Evolutionary conservation across 2,797 vertebrate species (phyloP).

Genomic region (Oceanodroma leucorhoa): DNA sequence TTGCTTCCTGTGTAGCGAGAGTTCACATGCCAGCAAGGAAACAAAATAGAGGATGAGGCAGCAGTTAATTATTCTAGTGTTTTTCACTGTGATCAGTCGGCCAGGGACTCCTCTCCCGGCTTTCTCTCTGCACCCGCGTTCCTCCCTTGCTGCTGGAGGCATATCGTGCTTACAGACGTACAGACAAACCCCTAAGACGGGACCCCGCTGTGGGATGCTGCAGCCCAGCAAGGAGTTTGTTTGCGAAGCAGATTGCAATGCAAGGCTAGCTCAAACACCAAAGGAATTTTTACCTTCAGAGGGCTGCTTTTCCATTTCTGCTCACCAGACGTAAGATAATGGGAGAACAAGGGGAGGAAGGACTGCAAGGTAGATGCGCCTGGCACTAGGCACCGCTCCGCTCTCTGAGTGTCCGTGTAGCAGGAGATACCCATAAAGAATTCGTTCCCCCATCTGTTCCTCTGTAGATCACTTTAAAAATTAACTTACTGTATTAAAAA

Average conservation of each 20-base stretch:
- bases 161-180: fast-evolving
- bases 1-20: neutral
- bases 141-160: neutral
- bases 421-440: constrained; percentile 27
- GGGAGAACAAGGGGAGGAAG: neutral
- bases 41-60: neutral
- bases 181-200: neutral
- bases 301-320: neutral
- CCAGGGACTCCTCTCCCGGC: neutral
- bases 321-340: neutral
- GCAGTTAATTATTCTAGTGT: neutral
- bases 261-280: neutral
- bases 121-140: neutral
- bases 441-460: constrained; percentile 32
- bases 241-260: neutral
- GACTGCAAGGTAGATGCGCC: neutral
- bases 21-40: neutral
- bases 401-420: neutral
- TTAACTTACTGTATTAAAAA: constrained; percentile 30
- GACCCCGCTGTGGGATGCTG: neutral
- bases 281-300: constrained; percentile 7
- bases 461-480: constrained; percentile 61
- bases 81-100: neutral
- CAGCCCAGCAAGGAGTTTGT: neutral
- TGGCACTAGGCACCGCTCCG: neutral